Base-by-base conservation (phyloP, 2,113 vertebrate genomes). In the Petroica traversi region DNA sequence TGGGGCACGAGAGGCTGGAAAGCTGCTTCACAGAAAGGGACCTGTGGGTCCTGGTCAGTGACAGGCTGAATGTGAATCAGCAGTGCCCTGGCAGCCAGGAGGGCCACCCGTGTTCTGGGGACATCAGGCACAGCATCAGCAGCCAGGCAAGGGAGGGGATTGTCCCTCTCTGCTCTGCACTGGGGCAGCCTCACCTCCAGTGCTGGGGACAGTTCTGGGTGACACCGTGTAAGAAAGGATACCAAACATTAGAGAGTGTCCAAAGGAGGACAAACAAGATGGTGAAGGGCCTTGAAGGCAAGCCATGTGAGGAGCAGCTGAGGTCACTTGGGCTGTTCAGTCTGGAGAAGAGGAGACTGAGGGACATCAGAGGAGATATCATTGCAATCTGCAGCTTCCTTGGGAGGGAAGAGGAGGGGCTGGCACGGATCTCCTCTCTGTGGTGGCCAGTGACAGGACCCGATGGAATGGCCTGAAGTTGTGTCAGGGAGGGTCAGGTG, bases 181-280 rank as follows among this genome's bases (percentile, higher is more conserved):
- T 48, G 43, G 43, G 18, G 43, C 0, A 0, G 36, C 36, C 59
- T 67, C 59, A 25, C 3, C 61, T 46, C 1, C 0, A 13, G 19
- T 22, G 13, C 7, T 59, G 52, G 8, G 45, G 7, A 19, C 45
- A 52, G 52, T 2, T 52, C 4, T 17, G 29, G 19, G 59, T 8
- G 8, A 5, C 12, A 7, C 26, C 51, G 3, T 29, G 1, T 38
- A 19, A 23, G 19, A n/a, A 40, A 71, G 5, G 24, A 8, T 3
- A 15, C 31, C 12, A 31, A 55, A 8, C 29, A 3, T 49, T 25
- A 11, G 25, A 23, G 29, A 41, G 31, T 11, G 12, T 45, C 36
- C 59, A 51, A 38, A 66, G 38, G 29, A 46, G 24, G n/a, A 16
- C 45, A n/a, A 3, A 14, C 6, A 59, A 14, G 29, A 45, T 12